Evolutionary conservation across 1,140 invertebrate genomes (phyloP).

Genomic region (Drosophila guanche): DNA sequence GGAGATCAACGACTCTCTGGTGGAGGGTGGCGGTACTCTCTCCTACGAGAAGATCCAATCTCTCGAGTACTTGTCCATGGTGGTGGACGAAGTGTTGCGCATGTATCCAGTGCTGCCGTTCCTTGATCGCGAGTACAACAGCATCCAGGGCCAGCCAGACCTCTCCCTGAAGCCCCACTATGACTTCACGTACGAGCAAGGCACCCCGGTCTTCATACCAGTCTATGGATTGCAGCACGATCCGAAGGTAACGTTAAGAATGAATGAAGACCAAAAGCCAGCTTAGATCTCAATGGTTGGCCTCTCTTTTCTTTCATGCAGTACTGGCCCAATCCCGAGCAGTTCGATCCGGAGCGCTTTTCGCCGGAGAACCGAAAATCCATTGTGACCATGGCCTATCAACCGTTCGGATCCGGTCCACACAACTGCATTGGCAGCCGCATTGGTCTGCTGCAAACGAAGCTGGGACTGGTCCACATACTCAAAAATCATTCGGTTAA

Average conservation of each 20-base stretch:
- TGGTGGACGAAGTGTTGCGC: slow-evolving; percentile 84
- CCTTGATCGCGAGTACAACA: slow-evolving; percentile 63
- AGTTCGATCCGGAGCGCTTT: slow-evolving; percentile 88
- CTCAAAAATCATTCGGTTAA: slow-evolving; percentile 68
- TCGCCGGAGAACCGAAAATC: slow-evolving; percentile 83
- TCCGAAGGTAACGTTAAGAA: slow-evolving; percentile 56
- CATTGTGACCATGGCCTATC: slow-evolving; percentile 85
- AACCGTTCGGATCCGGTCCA: slow-evolving; percentile 92
- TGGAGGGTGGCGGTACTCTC: slow-evolving; percentile 84
- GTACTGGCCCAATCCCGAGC: slow-evolving; percentile 87
- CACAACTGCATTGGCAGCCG: slow-evolving; percentile 89
- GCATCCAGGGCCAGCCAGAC: slow-evolving; percentile 34
- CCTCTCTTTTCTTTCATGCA: slow-evolving; percentile 84
- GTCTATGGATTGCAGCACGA: slow-evolving; percentile 71
- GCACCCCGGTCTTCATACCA: slow-evolving; percentile 71
- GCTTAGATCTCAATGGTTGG: neutral
- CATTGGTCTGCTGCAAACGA: slow-evolving; percentile 73
- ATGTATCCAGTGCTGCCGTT: slow-evolving; percentile 75
- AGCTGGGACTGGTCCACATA: slow-evolving; percentile 72
- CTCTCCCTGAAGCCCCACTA: slow-evolving; percentile 65
- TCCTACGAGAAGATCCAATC: slow-evolving; percentile 87
- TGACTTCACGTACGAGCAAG: slow-evolving; percentile 58
- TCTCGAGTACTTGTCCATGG: slow-evolving; percentile 87
- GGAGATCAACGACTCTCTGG: slow-evolving; percentile 86
- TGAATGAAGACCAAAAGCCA: too few species aligned